Evolutionary conservation across 1,140 invertebrate genomes (phyloP).

Genomic region (Calosoma granatense): DNA sequence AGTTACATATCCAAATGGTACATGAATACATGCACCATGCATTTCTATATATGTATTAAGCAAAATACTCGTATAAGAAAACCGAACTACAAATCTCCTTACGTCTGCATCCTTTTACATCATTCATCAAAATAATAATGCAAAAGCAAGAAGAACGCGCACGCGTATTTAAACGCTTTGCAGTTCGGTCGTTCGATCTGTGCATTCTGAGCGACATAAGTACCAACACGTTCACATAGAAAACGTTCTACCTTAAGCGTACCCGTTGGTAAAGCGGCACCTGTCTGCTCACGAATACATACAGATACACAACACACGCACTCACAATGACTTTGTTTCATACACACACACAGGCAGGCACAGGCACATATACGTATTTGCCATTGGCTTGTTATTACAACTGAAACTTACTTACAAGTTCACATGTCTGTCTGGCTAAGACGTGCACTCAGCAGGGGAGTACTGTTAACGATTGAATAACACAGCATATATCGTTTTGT

Average conservation of each 20-base stretch:
- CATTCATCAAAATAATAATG: too few relatives aligned
- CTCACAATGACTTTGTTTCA: too few relatives aligned
- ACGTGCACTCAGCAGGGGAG: not conserved
- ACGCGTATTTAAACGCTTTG: not conserved
- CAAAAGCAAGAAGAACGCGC: not conserved
- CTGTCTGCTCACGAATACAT: not conserved
- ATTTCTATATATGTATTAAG: too few relatives aligned
- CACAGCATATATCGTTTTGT: not conserved
- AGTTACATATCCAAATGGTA: too few relatives aligned
- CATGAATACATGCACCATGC: too few relatives aligned
- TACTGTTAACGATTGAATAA: not conserved
- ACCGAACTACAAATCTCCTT: too few relatives aligned
- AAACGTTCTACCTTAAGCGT: not conserved
- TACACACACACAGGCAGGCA: too few relatives aligned
- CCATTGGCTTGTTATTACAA: too few relatives aligned
- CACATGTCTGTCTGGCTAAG: not conserved
- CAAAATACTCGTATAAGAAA: too few relatives aligned
- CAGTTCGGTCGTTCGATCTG: not conserved
- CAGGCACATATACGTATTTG: too few relatives aligned
- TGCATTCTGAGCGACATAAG: not conserved
- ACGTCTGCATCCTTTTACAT: too few relatives aligned
- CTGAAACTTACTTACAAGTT: not conserved
- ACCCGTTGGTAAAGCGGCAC: too few relatives aligned
- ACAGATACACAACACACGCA: not conserved
- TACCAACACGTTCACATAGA: not conserved